These are phyloP conservation scores for Ceuthmochares aereus DNA, from an alignment of 2,113 vertebrate genomes.

Conservation along the genomic window DNA sequence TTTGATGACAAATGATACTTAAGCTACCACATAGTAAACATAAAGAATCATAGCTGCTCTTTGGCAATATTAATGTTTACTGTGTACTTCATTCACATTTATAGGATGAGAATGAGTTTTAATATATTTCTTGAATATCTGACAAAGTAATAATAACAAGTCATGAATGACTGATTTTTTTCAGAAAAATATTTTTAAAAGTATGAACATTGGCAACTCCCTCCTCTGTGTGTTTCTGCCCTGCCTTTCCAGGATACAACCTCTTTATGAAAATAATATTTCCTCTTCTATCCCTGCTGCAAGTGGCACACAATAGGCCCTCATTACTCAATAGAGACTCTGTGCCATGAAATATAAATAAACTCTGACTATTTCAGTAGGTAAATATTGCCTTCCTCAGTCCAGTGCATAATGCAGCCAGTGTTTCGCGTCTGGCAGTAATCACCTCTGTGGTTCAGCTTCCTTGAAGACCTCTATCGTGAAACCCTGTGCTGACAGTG, in stretches of 20 bases:
- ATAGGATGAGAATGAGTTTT: background rate
- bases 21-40: background rate
- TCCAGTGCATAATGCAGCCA: background rate
- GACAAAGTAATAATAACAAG: background rate
- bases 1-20: background rate
- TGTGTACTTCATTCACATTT: background rate
- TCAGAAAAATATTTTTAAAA: background rate
- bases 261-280: background rate
- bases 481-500: rapidly evolving
- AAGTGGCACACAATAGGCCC: background rate
- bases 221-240: background rate
- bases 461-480: background rate
- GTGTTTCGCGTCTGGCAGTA: background rate
- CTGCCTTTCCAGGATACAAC: background rate
- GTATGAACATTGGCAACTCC: background rate
- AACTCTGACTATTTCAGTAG: background rate
- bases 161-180: background rate
- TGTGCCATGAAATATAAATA: background rate
- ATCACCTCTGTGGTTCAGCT: background rate
- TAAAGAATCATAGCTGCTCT: background rate
- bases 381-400: background rate
- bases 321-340: background rate
- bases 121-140: background rate
- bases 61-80: background rate
- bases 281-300: background rate